A percentile compares a stretch with the other conserved stretches of the same genome.
Conservation (phyloP, 1,140 invertebrate genomes). For the Drosophila lacteicornis region DNA sequence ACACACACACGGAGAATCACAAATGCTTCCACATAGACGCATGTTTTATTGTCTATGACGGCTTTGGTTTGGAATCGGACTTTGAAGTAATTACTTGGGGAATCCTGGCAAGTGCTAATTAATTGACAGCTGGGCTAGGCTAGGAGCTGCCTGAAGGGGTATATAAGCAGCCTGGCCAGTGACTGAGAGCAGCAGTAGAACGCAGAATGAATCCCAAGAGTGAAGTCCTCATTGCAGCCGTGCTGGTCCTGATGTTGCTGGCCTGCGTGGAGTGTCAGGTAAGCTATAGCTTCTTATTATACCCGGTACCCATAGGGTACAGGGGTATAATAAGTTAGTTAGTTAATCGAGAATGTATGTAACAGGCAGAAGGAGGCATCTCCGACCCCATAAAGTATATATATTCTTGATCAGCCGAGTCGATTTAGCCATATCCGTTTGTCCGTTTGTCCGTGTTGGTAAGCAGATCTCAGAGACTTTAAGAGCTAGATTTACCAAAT, state of each 20-base stretch:
- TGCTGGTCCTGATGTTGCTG: slow-evolving; percentile 63
- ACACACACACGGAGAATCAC: slow-evolving; percentile 64
- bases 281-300: neutral
- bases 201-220: slow-evolving; percentile 67
- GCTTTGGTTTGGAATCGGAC: slow-evolving; percentile 3
- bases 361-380: too few species aligned
- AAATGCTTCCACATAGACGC: slow-evolving; percentile 66
- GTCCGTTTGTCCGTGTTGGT: too few species aligned
- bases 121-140: slow-evolving; percentile 21
- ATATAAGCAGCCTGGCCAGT: slow-evolving; percentile 47
- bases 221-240: slow-evolving; percentile 56
- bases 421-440: too few species aligned
- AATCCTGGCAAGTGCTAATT: slow-evolving; percentile 64
- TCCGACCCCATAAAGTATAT: too few species aligned
- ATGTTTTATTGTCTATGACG: slow-evolving; percentile 37
- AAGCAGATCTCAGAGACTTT: too few species aligned
- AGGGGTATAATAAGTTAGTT: too few species aligned
- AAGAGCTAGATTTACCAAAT: too few species aligned
- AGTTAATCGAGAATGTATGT: too few species aligned
- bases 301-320: too few species aligned
- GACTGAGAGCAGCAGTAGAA: slow-evolving; percentile 7
- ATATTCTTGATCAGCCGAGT: too few species aligned
- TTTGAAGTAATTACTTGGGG: slow-evolving; percentile 16
- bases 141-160: slow-evolving; percentile 3
- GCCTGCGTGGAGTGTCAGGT: slow-evolving; percentile 75